Base-by-base conservation (phyloP, 2,113 vertebrate genomes). In the Nothoprocta pentlandii region DNA sequence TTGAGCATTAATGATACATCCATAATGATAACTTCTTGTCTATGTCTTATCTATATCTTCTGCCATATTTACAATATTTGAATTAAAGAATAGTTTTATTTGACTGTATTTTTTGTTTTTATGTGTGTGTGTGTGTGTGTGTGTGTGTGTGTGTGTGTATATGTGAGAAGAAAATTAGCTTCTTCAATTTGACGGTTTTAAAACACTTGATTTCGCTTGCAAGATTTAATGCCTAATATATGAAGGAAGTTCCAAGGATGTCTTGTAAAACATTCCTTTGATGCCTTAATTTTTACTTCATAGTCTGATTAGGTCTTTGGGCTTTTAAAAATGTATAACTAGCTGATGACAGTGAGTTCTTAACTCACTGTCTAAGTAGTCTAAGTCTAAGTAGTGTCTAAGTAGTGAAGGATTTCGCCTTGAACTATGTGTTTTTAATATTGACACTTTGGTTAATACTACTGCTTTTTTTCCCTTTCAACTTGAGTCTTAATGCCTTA, bases 71-170 rank as follows among this genome's bases (percentile, higher is more conserved):
- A 81, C 54, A 89, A 25, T 71, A 74, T 84, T 86, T 90, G 77
- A 92, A 91, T 93, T 91, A 87, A 92, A 87, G 80, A 91, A 87
- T 70, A 63, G 39, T 80, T 94, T 95, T 87, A 73, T 94, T 89
- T 36, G 17, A 68, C 66, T 86, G 23, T 68, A 78, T 22, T 12
- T 92, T 64, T 84, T 66, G 25, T 63, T 90, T 89, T 87, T 81
- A 84, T 39, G 6, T 39, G 36, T 39, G 36, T 39, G 36, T 39
- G 36, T 39, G 36, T 39, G 36, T 39, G 36, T 36, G 36, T 36
- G 36, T 36, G 36, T 36, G 36, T 36, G 36, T 36, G 36, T 39
- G 36, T 39, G 36, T 39, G 36, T 39, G 8, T 39, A 39, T 39
- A 39, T 39, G 8, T 39, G 36, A 39, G 36, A 39, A 39, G 36